Base-by-base conservation (phyloP, 2,113 vertebrate species). In the Loxodonta africana region DNA sequence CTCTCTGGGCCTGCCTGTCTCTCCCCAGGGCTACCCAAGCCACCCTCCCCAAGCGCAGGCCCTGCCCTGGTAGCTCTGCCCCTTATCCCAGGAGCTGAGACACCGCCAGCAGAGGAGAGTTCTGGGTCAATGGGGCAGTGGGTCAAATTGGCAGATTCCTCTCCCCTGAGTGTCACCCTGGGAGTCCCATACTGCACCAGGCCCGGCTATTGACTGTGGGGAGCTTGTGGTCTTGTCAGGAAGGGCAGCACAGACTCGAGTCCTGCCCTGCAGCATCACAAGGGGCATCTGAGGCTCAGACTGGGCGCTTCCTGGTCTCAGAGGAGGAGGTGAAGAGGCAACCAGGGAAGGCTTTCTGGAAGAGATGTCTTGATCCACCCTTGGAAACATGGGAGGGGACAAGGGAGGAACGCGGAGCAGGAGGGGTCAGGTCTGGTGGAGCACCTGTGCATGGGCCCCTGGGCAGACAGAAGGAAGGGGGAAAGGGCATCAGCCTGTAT, bases 31-130 rank as follows among this genome's bases (percentile, higher is more conserved):
- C 28, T 67, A 69, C 60, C 46, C 15, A 15, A 41, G 5, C 25
- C 37, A 8, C 46, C 3, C 44, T 80, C 28, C 48, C 44, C 46
- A 80, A 48, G 46, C 6, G 6, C 46, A 51, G 26, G 46, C 26
- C 77, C 25, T 44, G 44, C 76, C 71, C 33, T 6, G 7, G 77
- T 2, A 11, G 28, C 17, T 15, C 37, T 41, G 37, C 73, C 33
- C 15, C 73, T 10, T 37, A 18, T 12, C 9, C 10, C 67, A 4
- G 2, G 80, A 51, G n/a, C 71, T 5, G 15, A 67, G 41, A 5
- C 26, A 4, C 41, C 0, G 0, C 78, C n/a, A 20, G 0, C 7
- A 0, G 37, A 67, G 48, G 60, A n/a, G 44, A 6, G 26, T n/a
- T 83, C n/a, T 1, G 73, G 2, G 18, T 18, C 0, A 44, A 8